Percentiles rank a stretch among this genome's conserved stretches.
Evolutionary conservation across 92 coral and sea anemone genomes (phyloP).

Genomic region (Diadumene lineata): DNA sequence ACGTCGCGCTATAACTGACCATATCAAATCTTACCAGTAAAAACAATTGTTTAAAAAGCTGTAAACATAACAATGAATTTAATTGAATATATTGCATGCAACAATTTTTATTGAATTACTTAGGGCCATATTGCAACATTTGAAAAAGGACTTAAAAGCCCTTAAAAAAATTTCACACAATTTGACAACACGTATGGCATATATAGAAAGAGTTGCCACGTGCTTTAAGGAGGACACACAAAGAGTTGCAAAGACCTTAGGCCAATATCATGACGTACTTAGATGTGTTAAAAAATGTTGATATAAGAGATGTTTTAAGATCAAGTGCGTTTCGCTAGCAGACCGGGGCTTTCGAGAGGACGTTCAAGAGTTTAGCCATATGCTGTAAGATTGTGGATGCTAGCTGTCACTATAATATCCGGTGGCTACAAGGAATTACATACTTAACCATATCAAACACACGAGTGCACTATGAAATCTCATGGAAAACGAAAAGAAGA

Average conservation of each 20-base stretch:
- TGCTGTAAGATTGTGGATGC: background rate
- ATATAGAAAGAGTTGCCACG: background rate
- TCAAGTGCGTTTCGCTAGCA: background rate
- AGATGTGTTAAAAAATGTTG: background rate
- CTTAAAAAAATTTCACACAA: background rate
- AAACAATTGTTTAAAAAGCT: no score
- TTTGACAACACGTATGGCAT: background rate
- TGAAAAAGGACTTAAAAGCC: background rate
- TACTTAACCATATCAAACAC: background rate
- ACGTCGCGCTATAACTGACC: no score
- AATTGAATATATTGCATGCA: background rate
- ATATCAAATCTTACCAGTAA: no score
- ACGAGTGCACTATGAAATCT: background rate
- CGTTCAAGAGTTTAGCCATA: background rate
- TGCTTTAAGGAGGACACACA: background rate
- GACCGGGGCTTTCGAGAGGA: constrained; percentile 2
- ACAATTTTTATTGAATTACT: background rate
- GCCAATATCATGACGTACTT: background rate
- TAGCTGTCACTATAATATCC: background rate
- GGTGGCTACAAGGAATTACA: background rate
- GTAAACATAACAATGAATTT: no score
- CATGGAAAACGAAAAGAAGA: background rate
- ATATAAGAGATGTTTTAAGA: background rate
- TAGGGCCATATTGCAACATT: background rate
- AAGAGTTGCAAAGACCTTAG: background rate